These are phyloP conservation scores for Xerus inauris DNA, from an alignment of 2,113 vertebrate species.

Conservation along the genomic window DNA sequence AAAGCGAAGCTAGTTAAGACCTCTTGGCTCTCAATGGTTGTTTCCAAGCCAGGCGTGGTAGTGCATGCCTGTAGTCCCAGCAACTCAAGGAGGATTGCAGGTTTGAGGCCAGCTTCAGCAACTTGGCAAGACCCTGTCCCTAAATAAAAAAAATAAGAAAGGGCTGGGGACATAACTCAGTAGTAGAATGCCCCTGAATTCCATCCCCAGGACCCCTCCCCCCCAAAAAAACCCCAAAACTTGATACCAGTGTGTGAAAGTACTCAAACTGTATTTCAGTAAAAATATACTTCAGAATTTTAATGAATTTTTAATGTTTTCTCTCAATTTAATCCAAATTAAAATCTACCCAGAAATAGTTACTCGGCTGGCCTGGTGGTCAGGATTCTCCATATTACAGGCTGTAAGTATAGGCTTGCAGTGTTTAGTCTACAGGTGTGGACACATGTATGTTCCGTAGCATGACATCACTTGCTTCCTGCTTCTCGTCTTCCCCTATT, in stretches of 20 bases:
- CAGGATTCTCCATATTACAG: not conserved
- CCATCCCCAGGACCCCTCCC: not conserved
- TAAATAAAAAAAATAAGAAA: not conserved
- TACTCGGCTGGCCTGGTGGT: not conserved
- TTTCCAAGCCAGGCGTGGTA: not conserved
- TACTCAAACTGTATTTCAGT: slow-evolving; percentile 4
- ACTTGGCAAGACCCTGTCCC: not conserved
- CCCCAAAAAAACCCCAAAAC: not conserved
- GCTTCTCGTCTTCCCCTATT: not conserved
- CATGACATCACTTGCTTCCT: not conserved
- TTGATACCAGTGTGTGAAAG: not conserved
- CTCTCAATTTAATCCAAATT: slow-evolving; percentile 29
- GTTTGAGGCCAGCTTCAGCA: not conserved
- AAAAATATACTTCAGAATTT: slow-evolving; percentile 52
- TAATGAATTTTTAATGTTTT: slow-evolving; percentile 13
- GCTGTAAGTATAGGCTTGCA: not conserved
- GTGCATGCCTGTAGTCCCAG: not conserved
- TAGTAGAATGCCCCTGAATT: not conserved
- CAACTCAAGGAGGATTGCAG: not conserved
- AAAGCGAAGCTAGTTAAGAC: not conserved
- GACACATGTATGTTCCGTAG: not conserved
- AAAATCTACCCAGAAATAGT: not conserved
- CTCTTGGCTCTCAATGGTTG: slow-evolving; percentile 20
- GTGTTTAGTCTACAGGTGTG: not conserved
- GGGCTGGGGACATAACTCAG: not conserved